Evolutionary conservation across 2,797 vertebrate species (phyloP).

Genomic region (Gastrophryne carolinensis): DNA sequence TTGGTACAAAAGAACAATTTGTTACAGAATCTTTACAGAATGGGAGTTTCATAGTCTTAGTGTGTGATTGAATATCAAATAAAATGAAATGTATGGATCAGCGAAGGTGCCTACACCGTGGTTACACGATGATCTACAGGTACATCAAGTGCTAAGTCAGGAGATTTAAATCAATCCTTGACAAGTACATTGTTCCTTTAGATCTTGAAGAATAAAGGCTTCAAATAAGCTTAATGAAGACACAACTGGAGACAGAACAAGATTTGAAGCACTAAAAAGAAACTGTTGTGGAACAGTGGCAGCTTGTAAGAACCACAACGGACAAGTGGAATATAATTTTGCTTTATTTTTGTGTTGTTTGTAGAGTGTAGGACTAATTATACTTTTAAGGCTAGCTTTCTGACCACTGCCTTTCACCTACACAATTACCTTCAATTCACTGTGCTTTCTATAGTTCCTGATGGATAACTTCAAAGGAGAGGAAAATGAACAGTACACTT

Average conservation of each 20-base stretch:
- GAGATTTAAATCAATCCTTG: constrained; percentile 43
- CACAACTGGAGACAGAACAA: background rate
- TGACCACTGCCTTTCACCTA: constrained; percentile 38
- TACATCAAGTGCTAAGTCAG: constrained; percentile 29
- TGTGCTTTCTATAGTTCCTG: constrained; percentile 13
- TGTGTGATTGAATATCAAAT: constrained; percentile 61
- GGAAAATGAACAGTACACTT: background rate
- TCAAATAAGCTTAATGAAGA: constrained; percentile 36
- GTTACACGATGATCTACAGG: constrained; percentile 44
- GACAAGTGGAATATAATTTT: constrained; percentile 26
- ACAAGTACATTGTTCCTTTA: constrained; percentile 29
- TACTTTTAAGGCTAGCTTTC: constrained; percentile 21
- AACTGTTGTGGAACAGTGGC: background rate
- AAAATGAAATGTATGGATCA: constrained; percentile 64
- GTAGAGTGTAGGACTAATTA: constrained; percentile 14
- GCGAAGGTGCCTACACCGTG: constrained; percentile 36
- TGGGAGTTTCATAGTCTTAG: constrained; percentile 56
- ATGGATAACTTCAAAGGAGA: constrained; percentile 30
- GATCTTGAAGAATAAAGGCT: constrained; percentile 13
- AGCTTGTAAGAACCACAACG: background rate
- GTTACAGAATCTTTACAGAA: constrained; percentile 56
- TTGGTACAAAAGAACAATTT: constrained; percentile 64
- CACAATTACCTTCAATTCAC: constrained; percentile 23
- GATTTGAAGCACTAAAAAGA: background rate
- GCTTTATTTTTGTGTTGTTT: constrained; percentile 13